These are phyloP conservation scores for Pangasius mekongensis DNA, from an alignment of 2,797 vertebrate species.

Conservation along the genomic window DNA sequence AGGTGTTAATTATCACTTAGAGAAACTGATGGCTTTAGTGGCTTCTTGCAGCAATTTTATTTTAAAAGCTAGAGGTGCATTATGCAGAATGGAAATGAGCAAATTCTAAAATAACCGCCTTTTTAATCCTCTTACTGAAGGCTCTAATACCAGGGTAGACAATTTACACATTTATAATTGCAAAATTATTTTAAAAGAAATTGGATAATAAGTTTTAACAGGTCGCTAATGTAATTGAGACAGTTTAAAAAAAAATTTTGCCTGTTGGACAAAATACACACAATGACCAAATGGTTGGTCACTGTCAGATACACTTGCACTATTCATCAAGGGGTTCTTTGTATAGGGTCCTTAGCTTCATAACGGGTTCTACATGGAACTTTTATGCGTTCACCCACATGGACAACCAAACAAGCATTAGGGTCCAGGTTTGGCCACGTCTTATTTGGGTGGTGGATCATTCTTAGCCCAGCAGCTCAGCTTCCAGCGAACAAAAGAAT, in stretches of 20 bases:
- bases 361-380: background rate
- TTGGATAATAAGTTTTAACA: background rate
- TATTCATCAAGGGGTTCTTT: background rate
- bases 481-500: background rate
- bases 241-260: background rate
- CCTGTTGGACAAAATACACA: background rate
- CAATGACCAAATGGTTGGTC: background rate
- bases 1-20: slow-evolving; percentile 14
- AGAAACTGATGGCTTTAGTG: background rate
- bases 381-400: no score
- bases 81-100: background rate
- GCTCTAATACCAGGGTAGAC: background rate
- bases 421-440: background rate
- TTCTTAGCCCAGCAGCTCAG: no score
- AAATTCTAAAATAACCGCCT: background rate
- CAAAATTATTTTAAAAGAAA: background rate
- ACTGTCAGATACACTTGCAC: background rate
- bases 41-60: slow-evolving; percentile 1
- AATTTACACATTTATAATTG: background rate
- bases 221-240: background rate
- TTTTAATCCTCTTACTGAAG: background rate
- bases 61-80: background rate
- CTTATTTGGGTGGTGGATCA: background rate
- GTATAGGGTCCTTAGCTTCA: background rate
- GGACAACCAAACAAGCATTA: background rate